Evolutionary conservation across 1,140 invertebrate species (phyloP).

Genomic region (Telenomus remus): DNA sequence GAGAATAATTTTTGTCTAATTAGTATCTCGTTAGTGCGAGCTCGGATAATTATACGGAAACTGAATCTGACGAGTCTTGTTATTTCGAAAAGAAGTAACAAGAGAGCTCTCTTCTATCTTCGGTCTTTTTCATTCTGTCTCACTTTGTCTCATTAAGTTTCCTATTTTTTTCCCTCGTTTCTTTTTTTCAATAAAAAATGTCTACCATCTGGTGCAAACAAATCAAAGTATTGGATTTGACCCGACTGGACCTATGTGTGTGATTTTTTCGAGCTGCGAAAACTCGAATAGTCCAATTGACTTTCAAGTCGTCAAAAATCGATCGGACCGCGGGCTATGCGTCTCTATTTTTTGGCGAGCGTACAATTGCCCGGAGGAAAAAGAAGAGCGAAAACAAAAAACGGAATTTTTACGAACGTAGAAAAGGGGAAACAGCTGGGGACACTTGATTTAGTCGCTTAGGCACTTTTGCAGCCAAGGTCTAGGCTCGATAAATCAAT

Average conservation of each 20-base stretch:
- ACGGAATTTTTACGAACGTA: conserved; percentile 20
- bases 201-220: too few species aligned
- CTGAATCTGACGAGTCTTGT: too few species aligned
- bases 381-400: neutral
- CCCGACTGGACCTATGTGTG: too few species aligned
- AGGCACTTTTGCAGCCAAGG: conserved; percentile 30
- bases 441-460: conserved; percentile 37
- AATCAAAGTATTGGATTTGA: too few species aligned
- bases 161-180: too few species aligned
- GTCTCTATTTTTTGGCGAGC: conserved; percentile 26
- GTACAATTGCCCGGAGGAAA: conserved; percentile 32
- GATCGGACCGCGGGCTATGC: conserved; percentile 28
- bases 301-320: conserved; percentile 20
- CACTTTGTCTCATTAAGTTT: too few species aligned
- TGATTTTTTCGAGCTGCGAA: conserved; percentile 2
- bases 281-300: conserved; percentile 24
- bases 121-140: too few species aligned
- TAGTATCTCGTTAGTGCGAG: conserved; percentile 8
- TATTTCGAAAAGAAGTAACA: too few species aligned
- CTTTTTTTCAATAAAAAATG: too few species aligned
- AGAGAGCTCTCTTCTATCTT: too few species aligned
- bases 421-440: conserved; percentile 22
- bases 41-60: too few species aligned
- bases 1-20: conserved; percentile 41
- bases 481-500: neutral